A percentile compares a stretch with the other conserved stretches of the same genome.
These are phyloP conservation scores for Alethe castanea DNA, from an alignment of 2,113 vertebrate species.

Conservation along the genomic window DNA sequence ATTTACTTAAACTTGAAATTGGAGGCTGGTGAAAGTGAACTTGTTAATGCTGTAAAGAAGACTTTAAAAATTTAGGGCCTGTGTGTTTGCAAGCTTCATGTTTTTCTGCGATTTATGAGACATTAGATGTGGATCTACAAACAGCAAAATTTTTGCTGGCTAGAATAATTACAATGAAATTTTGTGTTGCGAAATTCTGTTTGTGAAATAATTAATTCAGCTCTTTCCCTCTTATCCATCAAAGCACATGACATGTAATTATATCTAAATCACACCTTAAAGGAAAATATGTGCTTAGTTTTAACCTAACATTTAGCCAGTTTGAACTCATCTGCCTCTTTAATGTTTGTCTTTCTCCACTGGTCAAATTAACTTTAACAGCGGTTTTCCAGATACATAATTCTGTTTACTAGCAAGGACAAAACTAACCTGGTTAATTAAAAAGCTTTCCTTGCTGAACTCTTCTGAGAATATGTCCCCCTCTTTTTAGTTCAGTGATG, in stretches of 20 bases:
- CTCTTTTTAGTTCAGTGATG: constrained; percentile 87
- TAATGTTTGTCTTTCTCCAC: not conserved
- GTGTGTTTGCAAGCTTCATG: not conserved
- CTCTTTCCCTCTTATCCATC: not conserved
- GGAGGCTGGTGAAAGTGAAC: not conserved
- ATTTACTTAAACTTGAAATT: not conserved
- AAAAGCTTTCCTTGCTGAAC: not conserved
- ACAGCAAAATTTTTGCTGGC: not conserved
- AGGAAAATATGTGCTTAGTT: not conserved
- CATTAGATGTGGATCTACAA: constrained; percentile 2
- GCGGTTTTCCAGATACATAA: not conserved
- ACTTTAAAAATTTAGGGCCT: not conserved
- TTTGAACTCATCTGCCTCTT: not conserved
- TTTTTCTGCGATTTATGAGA: not conserved
- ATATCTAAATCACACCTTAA: not conserved
- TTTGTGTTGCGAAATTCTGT: not conserved
- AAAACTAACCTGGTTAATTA: not conserved
- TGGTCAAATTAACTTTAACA: not conserved
- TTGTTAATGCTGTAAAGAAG: not conserved
- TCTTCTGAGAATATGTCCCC: not conserved
- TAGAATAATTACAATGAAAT: not conserved
- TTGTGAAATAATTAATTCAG: constrained; percentile 1
- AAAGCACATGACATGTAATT: not conserved
- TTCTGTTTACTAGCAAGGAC: not conserved
- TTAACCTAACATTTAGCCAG: not conserved